Evolutionary conservation across 2,888 invertebrate genomes (phyloP), one percentile per base, ranked within the genome.

Genomic region (Drosophila fungiperda): DNA sequence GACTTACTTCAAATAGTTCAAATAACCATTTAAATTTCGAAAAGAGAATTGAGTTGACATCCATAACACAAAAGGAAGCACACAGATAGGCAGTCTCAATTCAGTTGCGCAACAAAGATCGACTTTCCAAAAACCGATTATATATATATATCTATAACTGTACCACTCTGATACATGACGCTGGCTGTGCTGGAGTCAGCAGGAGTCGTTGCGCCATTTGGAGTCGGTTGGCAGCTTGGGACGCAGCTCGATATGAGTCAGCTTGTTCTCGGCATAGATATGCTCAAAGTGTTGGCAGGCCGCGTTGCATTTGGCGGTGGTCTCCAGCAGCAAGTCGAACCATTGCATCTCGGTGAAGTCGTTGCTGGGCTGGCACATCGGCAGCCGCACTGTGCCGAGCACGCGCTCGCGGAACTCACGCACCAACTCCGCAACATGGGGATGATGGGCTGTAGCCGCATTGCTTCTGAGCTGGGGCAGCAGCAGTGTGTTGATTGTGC

Each of bases 321-420:
- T 59, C 36, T 86, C 88, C 3, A 67, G 58, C 0, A 87, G 59
- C 20, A 86, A 50, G 4, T 87, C 87, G 48, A 81, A 87, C 87
- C 87, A 87, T 4, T 66, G 60, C 6, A 38, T 35, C 29, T 87
- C 87, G 55, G 57, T 83, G 3, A 87, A 75, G 17, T 87, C 86
- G n/a, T 73, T 69, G 50, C 48, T 50, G 5, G 15, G 45, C 45
- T 69, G 54, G 60, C 72, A 73, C 81, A 87, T 86, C 57, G 81
- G 54, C 1, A 26, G 12, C 0, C 82, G 76, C 3, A 66, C 45
- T 1, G 74, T 69, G 52, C 76, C 50, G 0, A 83, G 52, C 0
- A 87, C 78, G 9, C 81, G 83, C 23, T 87, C 86, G 0, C 86
- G 76, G 2, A 87, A 78, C 23, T 80, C 69, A 5, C 81, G 77